Conservation (phyloP, 2,797 vertebrate genomes). For the Propithecus perrieri region DNA sequence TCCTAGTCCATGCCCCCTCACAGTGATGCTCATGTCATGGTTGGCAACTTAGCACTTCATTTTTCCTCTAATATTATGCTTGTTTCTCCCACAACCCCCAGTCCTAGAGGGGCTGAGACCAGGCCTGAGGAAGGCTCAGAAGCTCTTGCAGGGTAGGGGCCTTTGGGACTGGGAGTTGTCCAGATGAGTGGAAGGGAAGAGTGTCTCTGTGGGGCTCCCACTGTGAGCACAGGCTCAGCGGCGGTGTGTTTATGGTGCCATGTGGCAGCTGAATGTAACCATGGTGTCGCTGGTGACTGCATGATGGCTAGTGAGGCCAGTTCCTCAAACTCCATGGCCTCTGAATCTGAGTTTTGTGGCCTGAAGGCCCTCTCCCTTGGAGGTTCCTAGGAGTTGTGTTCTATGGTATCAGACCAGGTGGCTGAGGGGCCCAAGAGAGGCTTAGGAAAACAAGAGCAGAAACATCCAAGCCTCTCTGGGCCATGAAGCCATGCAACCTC, state of each 20-base stretch:
- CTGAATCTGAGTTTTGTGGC: neutral
- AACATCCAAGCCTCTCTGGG: neutral
- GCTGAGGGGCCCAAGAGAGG: neutral
- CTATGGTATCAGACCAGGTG: neutral
- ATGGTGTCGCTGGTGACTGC: neutral
- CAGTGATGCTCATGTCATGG: neutral
- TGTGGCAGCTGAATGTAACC: neutral
- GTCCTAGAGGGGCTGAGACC: neutral
- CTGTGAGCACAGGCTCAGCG: neutral
- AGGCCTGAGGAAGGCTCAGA: neutral
- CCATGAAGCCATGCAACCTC: neutral
- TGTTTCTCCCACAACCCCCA: neutral
- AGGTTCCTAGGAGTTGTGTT: neutral
- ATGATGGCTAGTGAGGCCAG: neutral
- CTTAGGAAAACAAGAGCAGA: neutral
- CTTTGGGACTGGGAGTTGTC: neutral
- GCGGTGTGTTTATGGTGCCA: neutral
- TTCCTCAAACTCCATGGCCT: neutral
- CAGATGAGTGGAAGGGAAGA: neutral
- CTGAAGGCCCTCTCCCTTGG: neutral
- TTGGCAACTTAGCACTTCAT: neutral
- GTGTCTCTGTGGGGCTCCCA: neutral
- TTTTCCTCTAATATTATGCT: neutral
- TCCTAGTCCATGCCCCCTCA: accelerated
- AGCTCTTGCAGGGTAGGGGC: neutral